Conservation (phyloP, 2,797 vertebrate species). For the Setipinna tenuifilis region DNA sequence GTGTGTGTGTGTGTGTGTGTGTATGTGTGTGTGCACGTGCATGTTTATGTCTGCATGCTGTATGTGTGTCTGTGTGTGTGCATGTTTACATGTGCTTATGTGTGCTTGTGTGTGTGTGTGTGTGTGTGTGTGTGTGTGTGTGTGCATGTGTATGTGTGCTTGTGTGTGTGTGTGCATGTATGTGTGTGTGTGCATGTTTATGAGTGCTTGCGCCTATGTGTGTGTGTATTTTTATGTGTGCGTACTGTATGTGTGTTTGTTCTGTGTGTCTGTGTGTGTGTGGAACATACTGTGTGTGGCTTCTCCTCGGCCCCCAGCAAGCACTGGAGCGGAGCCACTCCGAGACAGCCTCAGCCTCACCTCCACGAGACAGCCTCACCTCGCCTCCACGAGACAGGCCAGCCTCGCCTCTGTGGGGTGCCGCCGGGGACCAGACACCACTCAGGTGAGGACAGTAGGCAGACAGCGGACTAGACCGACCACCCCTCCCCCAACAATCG, state of each 20-base stretch:
- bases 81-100: neutral
- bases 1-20: neutral
- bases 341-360: no score
- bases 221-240: neutral
- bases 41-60: neutral
- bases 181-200: slow-evolving; percentile 2
- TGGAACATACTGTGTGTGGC: slow-evolving; percentile 10
- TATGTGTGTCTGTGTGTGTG: neutral
- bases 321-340: no score
- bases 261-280: slow-evolving; percentile 19
- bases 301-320: neutral
- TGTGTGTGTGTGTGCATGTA: neutral
- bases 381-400: no score
- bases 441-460: neutral
- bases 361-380: slow-evolving; percentile 15
- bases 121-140: neutral
- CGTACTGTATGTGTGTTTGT: slow-evolving; percentile 5
- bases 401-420: neutral
- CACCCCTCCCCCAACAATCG: neutral
- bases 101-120: neutral
- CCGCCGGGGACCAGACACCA: neutral
- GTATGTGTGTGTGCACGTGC: neutral
- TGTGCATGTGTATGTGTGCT: neutral
- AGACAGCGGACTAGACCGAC: no score
- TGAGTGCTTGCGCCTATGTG: neutral